A percentile compares a stretch with the other conserved stretches of the same genome.
These are phyloP conservation scores for Cosmopolites sordidus DNA, from an alignment of 2,888 invertebrate species.

Conservation along the genomic window DNA sequence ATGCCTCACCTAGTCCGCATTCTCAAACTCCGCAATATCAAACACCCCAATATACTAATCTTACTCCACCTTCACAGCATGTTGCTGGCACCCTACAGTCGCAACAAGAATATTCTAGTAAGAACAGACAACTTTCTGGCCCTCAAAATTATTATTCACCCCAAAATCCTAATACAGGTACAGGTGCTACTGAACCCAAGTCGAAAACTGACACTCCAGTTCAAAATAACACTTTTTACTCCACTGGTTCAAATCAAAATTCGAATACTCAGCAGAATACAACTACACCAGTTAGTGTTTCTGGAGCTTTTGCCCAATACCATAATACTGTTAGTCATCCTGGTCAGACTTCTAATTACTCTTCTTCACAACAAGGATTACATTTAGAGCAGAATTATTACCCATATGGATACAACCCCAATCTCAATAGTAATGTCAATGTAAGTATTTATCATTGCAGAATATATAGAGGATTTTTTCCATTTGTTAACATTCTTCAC, in stretches of 20 bases:
- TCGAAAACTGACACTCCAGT: no score
- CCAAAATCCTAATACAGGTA: no score
- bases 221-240: no score
- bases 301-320: slow-evolving; percentile 7
- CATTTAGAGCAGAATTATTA: slow-evolving; percentile 26
- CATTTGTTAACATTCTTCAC: no score
- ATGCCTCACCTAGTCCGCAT: neutral
- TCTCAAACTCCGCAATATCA: neutral
- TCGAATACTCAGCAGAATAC: neutral
- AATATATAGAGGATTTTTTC: no score
- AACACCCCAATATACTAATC: neutral
- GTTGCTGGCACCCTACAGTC: no score
- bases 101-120: no score
- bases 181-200: no score
- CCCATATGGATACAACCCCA: slow-evolving; percentile 34
- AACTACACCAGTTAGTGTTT: neutral
- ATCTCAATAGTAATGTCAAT: slow-evolving; percentile 18
- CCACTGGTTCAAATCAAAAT: neutral
- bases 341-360: neutral
- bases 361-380: slow-evolving; percentile 3
- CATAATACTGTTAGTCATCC: neutral
- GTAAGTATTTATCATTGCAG: slow-evolving; percentile 18
- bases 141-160: no score
- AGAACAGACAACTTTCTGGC: no score
- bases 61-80: no score